A percentile compares a stretch with the other conserved stretches of the same genome.
These are phyloP conservation scores for Caenorhabditis remanei DNA, from an alignment of 1,140 invertebrate species.

Conservation along the genomic window DNA sequence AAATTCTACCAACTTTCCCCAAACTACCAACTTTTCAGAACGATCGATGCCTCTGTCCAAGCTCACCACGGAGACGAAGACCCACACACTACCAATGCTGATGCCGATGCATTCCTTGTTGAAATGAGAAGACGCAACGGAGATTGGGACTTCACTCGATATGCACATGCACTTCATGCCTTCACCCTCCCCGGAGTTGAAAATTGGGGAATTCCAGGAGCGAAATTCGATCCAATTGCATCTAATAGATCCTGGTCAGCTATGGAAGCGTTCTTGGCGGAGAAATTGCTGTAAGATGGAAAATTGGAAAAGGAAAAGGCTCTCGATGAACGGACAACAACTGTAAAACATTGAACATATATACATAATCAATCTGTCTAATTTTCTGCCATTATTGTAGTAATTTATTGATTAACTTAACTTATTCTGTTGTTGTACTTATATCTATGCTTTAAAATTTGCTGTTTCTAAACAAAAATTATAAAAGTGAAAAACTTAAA, in stretches of 20 bases:
- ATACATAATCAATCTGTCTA: too few relatives aligned
- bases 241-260: constrained; percentile 27
- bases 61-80: constrained; percentile 72
- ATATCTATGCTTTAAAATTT: too few relatives aligned
- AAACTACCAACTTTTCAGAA: not conserved
- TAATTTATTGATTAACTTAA: too few relatives aligned
- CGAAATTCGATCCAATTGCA: not conserved
- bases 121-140: constrained; percentile 39
- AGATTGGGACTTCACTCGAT: constrained; percentile 23
- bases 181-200: constrained; percentile 30
- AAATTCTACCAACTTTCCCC: not conserved
- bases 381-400: too few relatives aligned
- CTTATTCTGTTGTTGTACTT: too few relatives aligned
- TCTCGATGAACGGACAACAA: too few relatives aligned
- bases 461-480: too few relatives aligned
- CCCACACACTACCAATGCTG: constrained; percentile 58
- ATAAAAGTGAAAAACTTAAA: too few relatives aligned
- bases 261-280: constrained; percentile 45
- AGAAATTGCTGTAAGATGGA: not conserved
- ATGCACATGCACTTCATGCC: constrained; percentile 34
- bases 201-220: constrained; percentile 44
- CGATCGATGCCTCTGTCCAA: constrained; percentile 58
- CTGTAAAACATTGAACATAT: too few relatives aligned
- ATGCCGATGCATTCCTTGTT: not conserved
- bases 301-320: too few relatives aligned